These are phyloP conservation scores for Opisthograptis luteolata DNA, from an alignment of 2,888 invertebrate species.

Conservation along the genomic window DNA sequence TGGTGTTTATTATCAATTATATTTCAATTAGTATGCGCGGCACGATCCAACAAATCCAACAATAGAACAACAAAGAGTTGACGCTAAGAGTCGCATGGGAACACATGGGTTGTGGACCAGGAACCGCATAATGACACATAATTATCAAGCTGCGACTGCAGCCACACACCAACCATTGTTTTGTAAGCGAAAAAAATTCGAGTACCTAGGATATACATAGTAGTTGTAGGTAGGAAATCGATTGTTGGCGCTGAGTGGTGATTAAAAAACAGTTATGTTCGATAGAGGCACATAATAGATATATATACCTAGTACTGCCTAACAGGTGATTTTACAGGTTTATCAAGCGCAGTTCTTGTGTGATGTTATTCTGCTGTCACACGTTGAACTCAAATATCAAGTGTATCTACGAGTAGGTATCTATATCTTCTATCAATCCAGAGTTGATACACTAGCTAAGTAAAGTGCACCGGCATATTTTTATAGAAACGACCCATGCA, in stretches of 20 bases:
- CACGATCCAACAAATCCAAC: conserved; percentile 8
- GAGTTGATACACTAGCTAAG: too few species aligned
- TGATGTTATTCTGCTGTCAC: too few species aligned
- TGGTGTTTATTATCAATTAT: conserved; percentile 26
- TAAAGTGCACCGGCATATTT: too few species aligned
- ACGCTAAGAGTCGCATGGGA: conserved; percentile 33
- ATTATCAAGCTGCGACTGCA: conserved; percentile 38
- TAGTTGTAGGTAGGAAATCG: not conserved
- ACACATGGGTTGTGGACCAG: conserved; percentile 44
- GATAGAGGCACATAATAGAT: not conserved
- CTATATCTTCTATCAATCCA: too few species aligned
- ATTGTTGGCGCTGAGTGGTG: not conserved
- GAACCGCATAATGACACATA: conserved; percentile 53
- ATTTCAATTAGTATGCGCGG: conserved; percentile 30
- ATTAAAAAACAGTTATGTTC: conserved; percentile 25
- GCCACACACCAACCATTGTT: conserved; percentile 24
- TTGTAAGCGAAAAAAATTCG: conserved; percentile 9
- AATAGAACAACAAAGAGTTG: conserved; percentile 35
- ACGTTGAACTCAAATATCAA: too few species aligned
- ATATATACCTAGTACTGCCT: too few species aligned
- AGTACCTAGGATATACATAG: not conserved
- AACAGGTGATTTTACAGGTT: too few species aligned
- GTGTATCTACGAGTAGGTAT: too few species aligned
- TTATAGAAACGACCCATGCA: too few species aligned
- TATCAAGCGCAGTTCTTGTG: too few species aligned